phyloP scores from a whole-genome alignment of 2,888 invertebrate genomes.

The Eupithecia dodoneata region DNA sequence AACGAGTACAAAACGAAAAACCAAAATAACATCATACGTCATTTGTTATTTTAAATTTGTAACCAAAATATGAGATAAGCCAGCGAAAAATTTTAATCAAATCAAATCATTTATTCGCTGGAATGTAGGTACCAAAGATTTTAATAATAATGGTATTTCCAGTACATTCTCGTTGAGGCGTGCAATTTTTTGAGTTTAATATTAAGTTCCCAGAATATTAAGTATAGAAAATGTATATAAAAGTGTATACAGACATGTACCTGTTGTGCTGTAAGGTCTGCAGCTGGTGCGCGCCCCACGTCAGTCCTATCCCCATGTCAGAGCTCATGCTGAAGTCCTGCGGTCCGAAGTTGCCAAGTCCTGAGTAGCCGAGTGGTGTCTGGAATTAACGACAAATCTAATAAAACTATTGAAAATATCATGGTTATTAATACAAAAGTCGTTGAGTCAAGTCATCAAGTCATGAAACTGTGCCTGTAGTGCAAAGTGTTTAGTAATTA shows the following conservation, averaged over 20 bases:
- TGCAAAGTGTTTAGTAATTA: not conserved
- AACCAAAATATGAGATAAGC: not conserved
- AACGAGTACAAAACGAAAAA: too few relatives aligned
- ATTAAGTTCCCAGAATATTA: conserved; percentile 34
- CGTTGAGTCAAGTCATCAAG: too few relatives aligned
- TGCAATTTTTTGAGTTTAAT: not conserved
- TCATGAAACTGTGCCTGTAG: too few relatives aligned
- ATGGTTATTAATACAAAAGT: too few relatives aligned
- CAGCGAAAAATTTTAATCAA: not conserved
- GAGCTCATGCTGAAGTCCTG: conserved; percentile 91
- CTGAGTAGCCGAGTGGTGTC: conserved; percentile 85
- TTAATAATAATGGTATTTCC: too few relatives aligned
- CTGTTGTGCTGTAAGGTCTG: conserved; percentile 88
- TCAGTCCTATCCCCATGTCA: conserved; percentile 88
- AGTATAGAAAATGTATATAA: conserved; percentile 48
- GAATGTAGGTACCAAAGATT: too few relatives aligned
- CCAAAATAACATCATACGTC: not conserved
- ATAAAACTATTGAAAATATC: too few relatives aligned
- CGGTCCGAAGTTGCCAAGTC: conserved; percentile 88
- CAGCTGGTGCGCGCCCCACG: conserved; percentile 89
- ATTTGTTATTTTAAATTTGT: not conserved
- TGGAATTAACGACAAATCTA: conserved; percentile 52
- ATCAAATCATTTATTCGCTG: too few relatives aligned
- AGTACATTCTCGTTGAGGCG: too few relatives aligned
- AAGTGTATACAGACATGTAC: conserved; percentile 84